These are phyloP conservation scores for Bombus difficillimus DNA, from an alignment of 1,140 invertebrate species.

Conservation along the genomic window DNA sequence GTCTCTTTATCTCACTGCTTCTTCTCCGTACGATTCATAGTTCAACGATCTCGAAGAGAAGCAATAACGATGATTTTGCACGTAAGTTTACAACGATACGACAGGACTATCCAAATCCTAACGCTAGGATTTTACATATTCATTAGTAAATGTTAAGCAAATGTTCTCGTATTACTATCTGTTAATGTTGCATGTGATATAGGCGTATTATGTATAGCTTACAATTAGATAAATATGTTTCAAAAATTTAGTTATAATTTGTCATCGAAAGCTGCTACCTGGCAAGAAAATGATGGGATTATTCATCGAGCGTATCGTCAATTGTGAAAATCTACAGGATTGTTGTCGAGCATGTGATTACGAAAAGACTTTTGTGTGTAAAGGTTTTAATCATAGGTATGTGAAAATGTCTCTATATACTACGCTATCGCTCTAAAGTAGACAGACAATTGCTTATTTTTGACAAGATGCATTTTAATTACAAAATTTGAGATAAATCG, in stretches of 20 bases:
- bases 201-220: neutral
- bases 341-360: constrained; percentile 89
- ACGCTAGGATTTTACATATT: neutral
- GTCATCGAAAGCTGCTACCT: constrained; percentile 88
- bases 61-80: constrained; percentile 24
- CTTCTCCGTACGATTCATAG: neutral
- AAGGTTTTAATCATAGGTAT: constrained; percentile 92
- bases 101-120: too few species aligned
- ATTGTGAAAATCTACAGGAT: constrained; percentile 88
- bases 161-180: neutral
- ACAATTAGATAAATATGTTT: constrained; percentile 22
- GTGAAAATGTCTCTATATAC: constrained; percentile 11
- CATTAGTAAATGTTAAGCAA: too few species aligned
- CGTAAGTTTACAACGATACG: constrained; percentile 54
- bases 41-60: constrained; percentile 41
- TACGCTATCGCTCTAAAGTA: neutral
- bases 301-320: constrained; percentile 86
- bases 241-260: constrained; percentile 84
- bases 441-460: neutral
- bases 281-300: constrained; percentile 87
- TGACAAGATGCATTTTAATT: neutral
- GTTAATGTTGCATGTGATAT: neutral
- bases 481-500: too few species aligned
- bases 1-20: constrained; percentile 27
- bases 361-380: constrained; percentile 89